A percentile compares a stretch with the other conserved stretches of the same genome.
Conservation (phyloP, 30 jellyfish, hydroid and myxozoan species). For the Chrysaora quinquecirrha region DNA sequence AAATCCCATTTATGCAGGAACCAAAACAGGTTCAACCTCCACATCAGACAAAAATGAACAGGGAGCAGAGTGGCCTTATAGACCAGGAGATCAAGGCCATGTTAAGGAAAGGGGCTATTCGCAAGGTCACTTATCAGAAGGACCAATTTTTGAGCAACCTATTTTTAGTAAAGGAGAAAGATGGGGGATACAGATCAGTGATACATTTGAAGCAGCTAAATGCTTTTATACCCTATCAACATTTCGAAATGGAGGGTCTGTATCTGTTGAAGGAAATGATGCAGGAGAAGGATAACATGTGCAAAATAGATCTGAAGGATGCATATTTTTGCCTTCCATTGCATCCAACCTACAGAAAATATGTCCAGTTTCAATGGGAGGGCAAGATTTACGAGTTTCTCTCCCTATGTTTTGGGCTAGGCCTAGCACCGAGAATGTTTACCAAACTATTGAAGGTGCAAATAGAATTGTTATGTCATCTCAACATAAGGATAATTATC, state of each 20-base stretch:
- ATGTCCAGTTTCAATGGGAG: conserved; percentile 30
- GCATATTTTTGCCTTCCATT: conserved; percentile 48
- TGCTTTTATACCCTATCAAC: conserved; percentile 21
- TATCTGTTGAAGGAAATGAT: conserved; percentile 18
- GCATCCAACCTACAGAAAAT: conserved; percentile 35
- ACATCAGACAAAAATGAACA: conserved; percentile 1
- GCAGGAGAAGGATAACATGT: conserved; percentile 53
- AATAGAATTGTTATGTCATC: background rate
- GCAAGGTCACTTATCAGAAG: conserved; percentile 6
- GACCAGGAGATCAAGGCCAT: conserved; percentile 9
- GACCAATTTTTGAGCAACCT: conserved; percentile 5
- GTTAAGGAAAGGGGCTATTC: conserved; percentile 14
- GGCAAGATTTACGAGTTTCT: conserved; percentile 31
- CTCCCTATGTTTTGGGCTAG: conserved; percentile 51
- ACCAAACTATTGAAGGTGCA: conserved; percentile 16
- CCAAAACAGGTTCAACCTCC: conserved; percentile 2
- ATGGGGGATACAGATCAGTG: conserved; percentile 22
- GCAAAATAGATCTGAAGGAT: conserved; percentile 47
- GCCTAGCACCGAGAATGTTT: conserved; percentile 48
- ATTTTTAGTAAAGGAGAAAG: background rate
- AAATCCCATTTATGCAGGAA: conserved; percentile 1
- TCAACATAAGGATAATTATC: background rate
- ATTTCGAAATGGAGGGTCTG: conserved; percentile 39
- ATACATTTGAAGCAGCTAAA: conserved; percentile 12
- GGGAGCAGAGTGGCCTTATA: background rate